Conservation (phyloP, 2,797 vertebrate species). For the Chiloscyllium punctatum region DNA sequence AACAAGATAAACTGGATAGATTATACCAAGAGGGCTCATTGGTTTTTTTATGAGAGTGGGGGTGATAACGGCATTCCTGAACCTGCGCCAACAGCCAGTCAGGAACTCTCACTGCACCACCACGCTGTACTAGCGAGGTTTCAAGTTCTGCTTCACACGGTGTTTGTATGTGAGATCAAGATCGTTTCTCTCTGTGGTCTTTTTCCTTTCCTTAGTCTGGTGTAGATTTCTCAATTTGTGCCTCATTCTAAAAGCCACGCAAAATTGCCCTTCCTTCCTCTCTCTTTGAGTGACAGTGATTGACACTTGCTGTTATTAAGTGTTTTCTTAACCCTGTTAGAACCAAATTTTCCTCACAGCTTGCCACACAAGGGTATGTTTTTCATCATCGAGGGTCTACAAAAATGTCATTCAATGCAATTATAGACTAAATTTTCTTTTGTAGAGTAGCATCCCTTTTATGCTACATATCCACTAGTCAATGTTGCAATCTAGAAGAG, state of each 20-base stretch:
- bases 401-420: conserved; percentile 4
- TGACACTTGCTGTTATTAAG: conserved; percentile 14
- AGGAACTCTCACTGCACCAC: not conserved
- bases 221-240: conserved; percentile 33
- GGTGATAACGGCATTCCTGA: conserved; percentile 1
- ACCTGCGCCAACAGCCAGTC: not conserved
- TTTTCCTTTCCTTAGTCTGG: conserved; percentile 32
- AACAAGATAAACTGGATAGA: conserved; percentile 26
- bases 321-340: conserved; percentile 35
- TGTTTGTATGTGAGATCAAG: not conserved
- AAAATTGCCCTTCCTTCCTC: conserved; percentile 32
- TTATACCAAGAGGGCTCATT: conserved; percentile 14
- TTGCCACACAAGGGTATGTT: not conserved
- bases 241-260: not conserved
- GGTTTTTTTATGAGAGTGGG: conserved; percentile 18
- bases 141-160: conserved; percentile 16
- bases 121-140: not conserved
- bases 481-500: not conserved
- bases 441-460: not conserved
- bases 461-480: not conserved
- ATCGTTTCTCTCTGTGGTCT: conserved; percentile 31
- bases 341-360: conserved; percentile 29
- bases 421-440: not conserved
- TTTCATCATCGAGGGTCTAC: conserved; percentile 21
- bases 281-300: conserved; percentile 23